phyloP scores from a whole-genome alignment of 2,797 vertebrate genomes.

The Spheniscus humboldti region DNA sequence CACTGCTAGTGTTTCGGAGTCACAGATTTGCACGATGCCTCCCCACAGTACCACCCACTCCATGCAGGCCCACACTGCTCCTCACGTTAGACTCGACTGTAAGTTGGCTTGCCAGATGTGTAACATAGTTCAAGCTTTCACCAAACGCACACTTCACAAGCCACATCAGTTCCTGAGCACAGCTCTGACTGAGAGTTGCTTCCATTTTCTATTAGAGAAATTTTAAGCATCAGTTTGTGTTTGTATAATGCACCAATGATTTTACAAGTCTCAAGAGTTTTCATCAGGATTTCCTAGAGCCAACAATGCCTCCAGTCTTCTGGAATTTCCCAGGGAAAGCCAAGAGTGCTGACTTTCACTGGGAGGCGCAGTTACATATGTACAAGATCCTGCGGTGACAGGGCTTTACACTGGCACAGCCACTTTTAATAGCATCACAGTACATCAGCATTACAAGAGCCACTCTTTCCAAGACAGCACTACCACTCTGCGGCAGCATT shows the following conservation, averaged over 20 bases:
- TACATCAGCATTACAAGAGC: background rate
- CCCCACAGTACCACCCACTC: background rate
- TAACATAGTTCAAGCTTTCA: background rate
- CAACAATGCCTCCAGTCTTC: background rate
- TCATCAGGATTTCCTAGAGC: background rate
- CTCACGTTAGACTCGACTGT: background rate
- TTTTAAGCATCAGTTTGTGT: background rate
- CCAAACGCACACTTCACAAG: background rate
- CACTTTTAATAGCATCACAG: background rate
- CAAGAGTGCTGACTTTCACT: background rate
- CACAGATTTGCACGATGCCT: background rate
- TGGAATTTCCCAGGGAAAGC: background rate
- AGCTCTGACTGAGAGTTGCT: background rate
- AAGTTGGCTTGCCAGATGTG: background rate
- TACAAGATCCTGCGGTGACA: background rate
- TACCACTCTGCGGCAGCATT: background rate
- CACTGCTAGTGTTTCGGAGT: background rate
- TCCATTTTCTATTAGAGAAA: background rate
- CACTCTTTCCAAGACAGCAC: background rate
- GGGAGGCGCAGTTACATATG: background rate
- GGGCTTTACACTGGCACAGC: background rate
- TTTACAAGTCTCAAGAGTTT: background rate
- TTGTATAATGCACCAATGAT: background rate
- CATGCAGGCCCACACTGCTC: background rate
- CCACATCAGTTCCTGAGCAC: background rate